A percentile compares a stretch with the other conserved stretches of the same genome.
Evolutionary conservation across 2,888 invertebrate genomes (phyloP).

Genomic region (Polyploca ridens): DNA sequence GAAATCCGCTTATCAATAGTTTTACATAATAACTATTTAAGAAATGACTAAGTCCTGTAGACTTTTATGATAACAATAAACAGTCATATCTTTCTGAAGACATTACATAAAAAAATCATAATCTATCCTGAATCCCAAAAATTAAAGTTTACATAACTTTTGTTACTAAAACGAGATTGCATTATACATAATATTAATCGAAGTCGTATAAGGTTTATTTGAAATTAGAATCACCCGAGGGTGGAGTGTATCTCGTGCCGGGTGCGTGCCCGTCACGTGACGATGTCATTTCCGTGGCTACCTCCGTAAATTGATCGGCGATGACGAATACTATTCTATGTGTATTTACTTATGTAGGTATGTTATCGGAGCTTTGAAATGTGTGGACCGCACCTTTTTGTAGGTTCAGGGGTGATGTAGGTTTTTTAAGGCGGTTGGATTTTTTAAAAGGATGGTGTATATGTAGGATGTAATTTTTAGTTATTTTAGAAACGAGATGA

Average conservation of each 20-base stretch:
- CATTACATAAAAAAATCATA: too few relatives aligned
- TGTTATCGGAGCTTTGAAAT: slow-evolving; percentile 2
- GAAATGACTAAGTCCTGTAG: too few relatives aligned
- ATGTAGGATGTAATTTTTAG: too few relatives aligned
- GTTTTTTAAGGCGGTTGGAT: neutral
- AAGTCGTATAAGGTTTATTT: slow-evolving; percentile 31
- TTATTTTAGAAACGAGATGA: too few relatives aligned
- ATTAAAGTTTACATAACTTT: too few relatives aligned
- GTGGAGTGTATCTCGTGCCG: slow-evolving; percentile 26
- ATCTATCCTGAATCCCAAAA: too few relatives aligned
- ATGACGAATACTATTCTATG: slow-evolving; percentile 13
- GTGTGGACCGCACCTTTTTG: neutral
- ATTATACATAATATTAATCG: slow-evolving; percentile 13
- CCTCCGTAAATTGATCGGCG: slow-evolving; percentile 15
- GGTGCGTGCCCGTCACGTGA: slow-evolving; percentile 37
- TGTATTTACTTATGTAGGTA: neutral
- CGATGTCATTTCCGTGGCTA: neutral
- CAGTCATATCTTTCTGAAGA: too few relatives aligned
- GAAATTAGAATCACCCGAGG: slow-evolving; percentile 19
- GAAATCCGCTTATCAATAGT: too few relatives aligned
- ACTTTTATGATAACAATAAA: too few relatives aligned
- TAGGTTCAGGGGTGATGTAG: neutral
- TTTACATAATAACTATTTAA: too few relatives aligned
- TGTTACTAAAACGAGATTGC: neutral
- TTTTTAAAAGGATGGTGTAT: neutral